phyloP scores from a whole-genome alignment of 2,113 vertebrate genomes.

The Thryonomys swinderianus region DNA sequence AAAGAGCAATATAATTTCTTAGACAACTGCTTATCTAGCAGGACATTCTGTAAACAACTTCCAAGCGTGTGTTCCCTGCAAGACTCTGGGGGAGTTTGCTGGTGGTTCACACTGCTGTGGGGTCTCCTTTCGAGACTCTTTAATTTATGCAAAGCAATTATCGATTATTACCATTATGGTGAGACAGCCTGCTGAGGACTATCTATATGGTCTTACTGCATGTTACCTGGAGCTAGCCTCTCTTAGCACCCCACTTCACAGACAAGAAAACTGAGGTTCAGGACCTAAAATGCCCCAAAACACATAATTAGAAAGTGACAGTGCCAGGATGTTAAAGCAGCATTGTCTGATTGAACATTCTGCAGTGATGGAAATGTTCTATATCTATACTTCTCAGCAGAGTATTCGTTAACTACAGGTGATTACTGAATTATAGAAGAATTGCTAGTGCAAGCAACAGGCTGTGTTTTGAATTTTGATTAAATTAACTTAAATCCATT shows the following conservation, averaged over 20 bases:
- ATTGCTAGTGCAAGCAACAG: background rate
- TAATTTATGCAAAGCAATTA: background rate
- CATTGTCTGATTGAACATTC: background rate
- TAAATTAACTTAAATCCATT: background rate
- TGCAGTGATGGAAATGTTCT: background rate
- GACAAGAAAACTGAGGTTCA: background rate
- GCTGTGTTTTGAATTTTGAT: constrained; percentile 26
- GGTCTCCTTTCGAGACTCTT: background rate
- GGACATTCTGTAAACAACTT: background rate
- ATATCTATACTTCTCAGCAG: background rate
- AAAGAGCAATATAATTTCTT: background rate
- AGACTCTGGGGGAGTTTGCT: background rate
- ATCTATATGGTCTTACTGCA: background rate
- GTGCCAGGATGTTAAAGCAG: background rate
- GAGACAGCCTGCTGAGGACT: background rate
- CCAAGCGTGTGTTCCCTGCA: background rate
- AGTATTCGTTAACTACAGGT: background rate
- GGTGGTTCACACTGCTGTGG: background rate
- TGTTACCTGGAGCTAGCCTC: background rate
- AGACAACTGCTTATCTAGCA: background rate
- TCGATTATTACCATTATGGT: background rate
- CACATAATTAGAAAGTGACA: background rate
- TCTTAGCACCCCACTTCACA: background rate
- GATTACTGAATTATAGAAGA: constrained; percentile 3
- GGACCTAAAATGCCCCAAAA: background rate